These are phyloP conservation scores for Xyrauchen texanus DNA, from an alignment of 2,113 vertebrate species.

Conservation along the genomic window DNA sequence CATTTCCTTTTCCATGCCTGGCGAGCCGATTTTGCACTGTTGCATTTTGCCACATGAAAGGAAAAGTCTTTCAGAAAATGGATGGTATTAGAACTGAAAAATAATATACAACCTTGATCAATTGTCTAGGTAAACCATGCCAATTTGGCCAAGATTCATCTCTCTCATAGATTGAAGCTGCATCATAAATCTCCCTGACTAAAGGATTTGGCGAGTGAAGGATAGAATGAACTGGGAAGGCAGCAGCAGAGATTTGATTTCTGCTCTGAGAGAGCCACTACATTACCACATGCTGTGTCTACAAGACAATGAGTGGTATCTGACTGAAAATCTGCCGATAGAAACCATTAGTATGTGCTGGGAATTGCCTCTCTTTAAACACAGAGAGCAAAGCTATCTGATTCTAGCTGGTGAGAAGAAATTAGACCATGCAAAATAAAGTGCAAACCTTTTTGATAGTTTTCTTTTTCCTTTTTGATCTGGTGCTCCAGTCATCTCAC, in stretches of 20 bases:
- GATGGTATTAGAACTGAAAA: not conserved
- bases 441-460: not conserved
- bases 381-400: not conserved
- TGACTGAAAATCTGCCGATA: constrained; percentile 1
- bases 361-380: constrained; percentile 20
- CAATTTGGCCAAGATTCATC: not conserved
- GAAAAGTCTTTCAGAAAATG: not conserved
- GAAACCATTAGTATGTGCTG: constrained; percentile 28
- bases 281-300: not conserved
- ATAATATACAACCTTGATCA: not conserved
- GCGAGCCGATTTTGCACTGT: not conserved
- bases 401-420: not conserved
- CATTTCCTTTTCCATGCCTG: not conserved
- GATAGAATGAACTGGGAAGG: not conserved
- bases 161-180: not conserved
- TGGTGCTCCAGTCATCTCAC: not conserved
- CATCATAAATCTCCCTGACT: not conserved
- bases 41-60: not conserved
- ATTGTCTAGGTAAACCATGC: constrained; percentile 6
- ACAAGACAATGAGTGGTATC: constrained; percentile 4
- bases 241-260: not conserved
- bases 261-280: not conserved
- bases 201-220: not conserved
- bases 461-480: constrained; percentile 18
- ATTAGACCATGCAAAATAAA: constrained; percentile 12